Conservation (phyloP, 1,140 invertebrate species). For the Bombus turneri region DNA sequence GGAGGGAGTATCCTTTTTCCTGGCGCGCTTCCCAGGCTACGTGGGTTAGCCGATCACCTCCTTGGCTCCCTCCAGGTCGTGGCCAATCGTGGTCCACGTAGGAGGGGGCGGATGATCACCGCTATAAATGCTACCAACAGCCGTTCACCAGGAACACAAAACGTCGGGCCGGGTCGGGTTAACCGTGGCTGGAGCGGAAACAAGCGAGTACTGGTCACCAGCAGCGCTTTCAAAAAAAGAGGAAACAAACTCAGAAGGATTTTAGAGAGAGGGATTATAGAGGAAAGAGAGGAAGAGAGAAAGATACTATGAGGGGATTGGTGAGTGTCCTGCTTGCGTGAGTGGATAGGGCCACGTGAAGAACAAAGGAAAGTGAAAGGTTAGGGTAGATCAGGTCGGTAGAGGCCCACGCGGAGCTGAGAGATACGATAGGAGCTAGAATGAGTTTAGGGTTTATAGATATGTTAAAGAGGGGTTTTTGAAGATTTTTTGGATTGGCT, state of each 20-base stretch:
- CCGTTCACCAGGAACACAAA: conserved; percentile 79
- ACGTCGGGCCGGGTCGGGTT: conserved; percentile 60
- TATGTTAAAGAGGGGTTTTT: too few species aligned
- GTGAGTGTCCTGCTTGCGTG: conserved; percentile 58
- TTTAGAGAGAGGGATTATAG: background rate
- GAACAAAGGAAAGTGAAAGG: conserved; percentile 81
- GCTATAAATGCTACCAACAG: conserved; percentile 78
- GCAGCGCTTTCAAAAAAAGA: conserved; percentile 67
- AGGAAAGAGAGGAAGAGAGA: conserved; percentile 1
- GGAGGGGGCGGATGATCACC: conserved; percentile 74
- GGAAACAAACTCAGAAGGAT: conserved; percentile 18
- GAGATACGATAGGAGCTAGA: too few species aligned
- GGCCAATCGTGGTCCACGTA: conserved; percentile 55
- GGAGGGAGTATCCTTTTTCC: conserved; percentile 61
- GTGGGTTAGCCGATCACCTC: conserved; percentile 56
- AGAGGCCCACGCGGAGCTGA: conserved; percentile 31
- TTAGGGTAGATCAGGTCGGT: conserved; percentile 58
- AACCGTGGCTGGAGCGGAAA: conserved; percentile 41
- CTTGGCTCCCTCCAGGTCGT: conserved; percentile 66
- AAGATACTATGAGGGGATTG: conserved; percentile 64
- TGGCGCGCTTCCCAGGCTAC: conserved; percentile 49
- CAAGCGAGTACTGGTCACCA: conserved; percentile 73
- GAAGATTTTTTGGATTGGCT: too few species aligned
- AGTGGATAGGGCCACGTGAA: conserved; percentile 50
- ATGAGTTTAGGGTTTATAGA: too few species aligned